Evolutionary conservation across 2,888 invertebrate species (phyloP).

Genomic region (Caenorhabditis uteleia): DNA sequence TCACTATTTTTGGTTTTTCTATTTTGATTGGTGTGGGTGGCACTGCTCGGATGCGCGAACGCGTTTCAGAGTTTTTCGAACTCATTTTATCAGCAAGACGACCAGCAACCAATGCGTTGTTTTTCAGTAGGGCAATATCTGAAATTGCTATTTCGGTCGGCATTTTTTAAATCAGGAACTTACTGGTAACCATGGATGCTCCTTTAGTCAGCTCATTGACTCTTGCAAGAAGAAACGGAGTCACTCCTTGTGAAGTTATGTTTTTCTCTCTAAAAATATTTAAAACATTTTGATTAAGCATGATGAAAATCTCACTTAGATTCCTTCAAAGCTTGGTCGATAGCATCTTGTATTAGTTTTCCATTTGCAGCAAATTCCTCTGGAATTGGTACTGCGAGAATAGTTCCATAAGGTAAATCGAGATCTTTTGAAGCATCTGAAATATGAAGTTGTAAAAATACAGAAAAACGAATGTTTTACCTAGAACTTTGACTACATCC

Average conservation of each 20-base stretch:
- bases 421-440: conserved; percentile 64
- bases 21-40: too few species aligned
- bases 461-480: conserved; percentile 41
- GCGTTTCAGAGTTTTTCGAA: too few species aligned
- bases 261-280: conserved; percentile 68
- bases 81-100: conserved; percentile 77
- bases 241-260: conserved; percentile 85
- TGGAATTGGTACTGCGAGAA: conserved; percentile 91
- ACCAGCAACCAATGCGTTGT: conserved; percentile 86
- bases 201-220: conserved; percentile 84
- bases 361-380: conserved; percentile 72
- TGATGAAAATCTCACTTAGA: conserved; percentile 67
- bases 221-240: conserved; percentile 85
- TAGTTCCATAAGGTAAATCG: conserved; percentile 73
- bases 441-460: too few species aligned
- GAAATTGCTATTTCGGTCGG: conserved; percentile 17
- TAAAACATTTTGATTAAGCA: conserved; percentile 6
- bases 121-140: conserved; percentile 90
- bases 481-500: conserved; percentile 81
- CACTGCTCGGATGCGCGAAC: too few species aligned
- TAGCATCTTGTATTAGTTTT: conserved; percentile 77
- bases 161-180: conserved; percentile 8
- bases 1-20: conserved; percentile 41
- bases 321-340: conserved; percentile 77
- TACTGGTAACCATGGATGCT: conserved; percentile 84